Conservation (phyloP, 2,888 invertebrate species). For the Euplexia lucipara region DNA sequence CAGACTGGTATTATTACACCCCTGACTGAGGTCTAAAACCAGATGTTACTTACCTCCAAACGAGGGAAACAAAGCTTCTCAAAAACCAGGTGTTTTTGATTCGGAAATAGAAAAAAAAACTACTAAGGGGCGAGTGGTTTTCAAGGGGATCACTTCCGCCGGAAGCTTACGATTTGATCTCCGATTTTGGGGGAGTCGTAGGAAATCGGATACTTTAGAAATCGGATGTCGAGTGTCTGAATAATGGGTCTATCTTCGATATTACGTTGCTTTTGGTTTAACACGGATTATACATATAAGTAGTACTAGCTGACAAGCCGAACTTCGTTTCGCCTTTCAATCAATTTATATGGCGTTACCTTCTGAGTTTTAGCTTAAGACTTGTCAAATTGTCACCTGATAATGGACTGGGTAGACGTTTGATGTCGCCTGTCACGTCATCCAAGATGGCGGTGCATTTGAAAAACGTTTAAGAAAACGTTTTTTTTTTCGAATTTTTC, state of each 20-base stretch:
- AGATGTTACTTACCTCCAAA: constrained; percentile 18
- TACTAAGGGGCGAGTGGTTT: constrained; percentile 30
- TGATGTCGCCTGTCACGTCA: too few relatives aligned
- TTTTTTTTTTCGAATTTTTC: too few relatives aligned
- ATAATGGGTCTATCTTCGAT: not conserved
- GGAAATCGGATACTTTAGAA: constrained; percentile 54
- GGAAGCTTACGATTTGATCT: constrained; percentile 62
- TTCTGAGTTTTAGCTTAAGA: too few relatives aligned
- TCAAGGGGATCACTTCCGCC: constrained; percentile 54
- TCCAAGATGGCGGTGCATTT: too few relatives aligned
- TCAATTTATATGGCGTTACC: too few relatives aligned
- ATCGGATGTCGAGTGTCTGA: constrained; percentile 31
- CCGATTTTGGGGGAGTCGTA: constrained; percentile 35
- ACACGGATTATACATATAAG: too few relatives aligned
- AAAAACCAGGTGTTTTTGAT: constrained; percentile 55
- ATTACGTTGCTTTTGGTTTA: constrained; percentile 10
- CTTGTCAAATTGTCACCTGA: too few relatives aligned
- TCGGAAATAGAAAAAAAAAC: constrained; percentile 58
- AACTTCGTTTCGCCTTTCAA: too few relatives aligned
- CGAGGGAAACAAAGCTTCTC: constrained; percentile 15
- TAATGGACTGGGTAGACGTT: too few relatives aligned
- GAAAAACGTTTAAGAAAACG: too few relatives aligned
- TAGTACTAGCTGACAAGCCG: too few relatives aligned
- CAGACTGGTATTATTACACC: not conserved
- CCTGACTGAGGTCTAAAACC: constrained; percentile 7